A percentile compares a stretch with the other conserved stretches of the same genome.
phyloP scores from a whole-genome alignment of 2,113 vertebrate species.

The Oncorhynchus kisutch region DNA sequence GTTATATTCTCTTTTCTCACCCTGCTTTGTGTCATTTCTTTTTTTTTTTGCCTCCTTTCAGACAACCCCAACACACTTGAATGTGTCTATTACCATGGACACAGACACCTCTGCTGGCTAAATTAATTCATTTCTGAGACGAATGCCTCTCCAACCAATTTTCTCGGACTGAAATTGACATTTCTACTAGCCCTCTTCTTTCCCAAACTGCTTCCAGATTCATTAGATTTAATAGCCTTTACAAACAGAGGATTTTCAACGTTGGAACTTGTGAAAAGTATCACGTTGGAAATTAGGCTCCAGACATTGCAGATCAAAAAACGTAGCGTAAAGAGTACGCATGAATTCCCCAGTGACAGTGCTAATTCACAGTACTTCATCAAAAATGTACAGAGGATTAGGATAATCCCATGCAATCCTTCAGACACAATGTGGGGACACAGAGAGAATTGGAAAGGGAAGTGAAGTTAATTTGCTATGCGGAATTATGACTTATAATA shows the following conservation, averaged over 20 bases:
- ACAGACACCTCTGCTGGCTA: slow-evolving; percentile 40
- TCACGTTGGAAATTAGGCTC: too few relatives aligned
- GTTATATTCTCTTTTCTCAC: slow-evolving; percentile 32
- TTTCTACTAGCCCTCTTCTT: slow-evolving; percentile 45
- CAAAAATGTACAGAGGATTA: too few relatives aligned
- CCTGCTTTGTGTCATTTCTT: neutral
- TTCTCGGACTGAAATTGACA: slow-evolving; percentile 62
- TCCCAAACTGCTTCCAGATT: slow-evolving; percentile 43
- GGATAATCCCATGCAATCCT: neutral
- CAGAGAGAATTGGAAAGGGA: neutral
- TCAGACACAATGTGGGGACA: neutral
- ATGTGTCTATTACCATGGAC: slow-evolving; percentile 56
- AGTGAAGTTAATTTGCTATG: too few relatives aligned
- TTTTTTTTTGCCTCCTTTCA: slow-evolving; percentile 34
- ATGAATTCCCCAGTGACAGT: too few relatives aligned
- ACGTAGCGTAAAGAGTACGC: neutral
- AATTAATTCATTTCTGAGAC: slow-evolving; percentile 59
- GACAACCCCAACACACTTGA: slow-evolving; percentile 53
- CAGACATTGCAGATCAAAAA: neutral
- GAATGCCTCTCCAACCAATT: slow-evolving; percentile 49
- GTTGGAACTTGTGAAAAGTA: neutral
- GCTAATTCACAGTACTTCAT: too few relatives aligned
- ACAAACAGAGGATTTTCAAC: slow-evolving; percentile 19
- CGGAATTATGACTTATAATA: too few relatives aligned
- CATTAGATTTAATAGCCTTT: slow-evolving; percentile 54